Base-by-base conservation (phyloP, 2,888 invertebrate genomes). In the Spodoptera exigua region DNA sequence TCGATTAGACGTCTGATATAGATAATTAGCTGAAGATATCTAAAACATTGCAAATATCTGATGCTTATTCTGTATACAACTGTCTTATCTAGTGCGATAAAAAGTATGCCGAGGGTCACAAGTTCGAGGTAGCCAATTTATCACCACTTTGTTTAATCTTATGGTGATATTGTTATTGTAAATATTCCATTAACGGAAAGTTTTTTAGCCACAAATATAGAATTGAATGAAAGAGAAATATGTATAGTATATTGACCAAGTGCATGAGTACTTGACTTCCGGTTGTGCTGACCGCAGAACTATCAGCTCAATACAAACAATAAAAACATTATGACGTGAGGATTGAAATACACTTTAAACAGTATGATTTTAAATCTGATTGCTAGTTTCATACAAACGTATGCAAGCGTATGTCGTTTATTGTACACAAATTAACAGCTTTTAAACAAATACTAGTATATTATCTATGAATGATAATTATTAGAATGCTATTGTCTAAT, bases 51-150 rank as follows among this genome's bases (percentile, higher is more conserved):
- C 17, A 35, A n/a, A 34, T 49, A 51, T 60, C 35, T 52, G 41
- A 52, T 61, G 37, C 17, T 36, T 59, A 40, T 51, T 70, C 39
- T 54, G 49, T 27, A 17, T 27, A 39, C n/a, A 27, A 46, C 21
- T 2, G 16, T 56, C 34, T 64, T 70, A 60, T 71, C 48, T 46
- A 21, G 11, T 32, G 35, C 27, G 52, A 71, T 71, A 53, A 65
- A 48, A 65, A 62, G 47, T 45, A 60, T 48, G 41, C 32, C 13
- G 47, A 36, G 16, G 64, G 51, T 47, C 17, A 17, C 55, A 71
- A 69, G 67, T 71, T 69, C 53, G 53, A 71, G 53, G 61, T 46
- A 51, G 55, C 16, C 7, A 59, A 71, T 32, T 35, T 45, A 41
- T 64, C 35, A 41, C 7, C 18, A 47, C 13, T 17, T 13, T 40